Base-by-base conservation (phyloP, 1,140 invertebrate species). In the Patella vulgata region DNA sequence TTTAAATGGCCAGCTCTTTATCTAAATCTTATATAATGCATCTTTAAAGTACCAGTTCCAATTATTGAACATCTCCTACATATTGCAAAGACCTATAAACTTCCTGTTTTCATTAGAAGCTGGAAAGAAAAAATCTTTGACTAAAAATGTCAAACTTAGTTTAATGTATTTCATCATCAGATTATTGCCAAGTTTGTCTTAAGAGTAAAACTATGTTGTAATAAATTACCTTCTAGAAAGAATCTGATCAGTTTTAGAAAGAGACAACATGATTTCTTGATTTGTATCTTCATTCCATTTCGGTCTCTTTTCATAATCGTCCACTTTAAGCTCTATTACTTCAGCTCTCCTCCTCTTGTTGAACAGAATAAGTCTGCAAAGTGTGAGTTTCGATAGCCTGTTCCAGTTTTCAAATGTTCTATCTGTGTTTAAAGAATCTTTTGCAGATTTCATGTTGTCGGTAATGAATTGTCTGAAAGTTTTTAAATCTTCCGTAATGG, bases 401-500 rank as follows among this genome's bases (percentile, higher is more conserved):
- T 31, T 55, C 53, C 53, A 55, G 25, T 23, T 14, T 55, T 40
- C 53, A 12, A 36, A 4, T 3, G 8, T 55, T 42, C 5, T 33
- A 42, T 12, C 25, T 21, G 36, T 23, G 21, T 23, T 40, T 28
- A 55, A 42, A 5, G 33, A 23, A 55, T 42, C 23, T 4, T 12
- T 25, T 4, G 9, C 25, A 11, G 30, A 17, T 30, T 33, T 30
- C 52, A 63, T 63, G n/a, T 63, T 56, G 14, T 14, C 25, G 2
- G 39, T 56, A 17, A 50, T 55, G 36, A 28, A 40, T 8, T 33
- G 12, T 19, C 48, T 19, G 30, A 64, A 30, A 14, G 14, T 46
- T 54, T 64, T 36, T 17, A 64, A 40, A 64, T 64, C 62, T n/a
- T 64, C 56, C 33, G 62, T 64, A 5, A 64, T 28, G 14, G 62